A percentile compares a stretch with the other conserved stretches of the same genome.
phyloP scores from a whole-genome alignment of 1,140 invertebrate species.

The Aphelinus certus region DNA sequence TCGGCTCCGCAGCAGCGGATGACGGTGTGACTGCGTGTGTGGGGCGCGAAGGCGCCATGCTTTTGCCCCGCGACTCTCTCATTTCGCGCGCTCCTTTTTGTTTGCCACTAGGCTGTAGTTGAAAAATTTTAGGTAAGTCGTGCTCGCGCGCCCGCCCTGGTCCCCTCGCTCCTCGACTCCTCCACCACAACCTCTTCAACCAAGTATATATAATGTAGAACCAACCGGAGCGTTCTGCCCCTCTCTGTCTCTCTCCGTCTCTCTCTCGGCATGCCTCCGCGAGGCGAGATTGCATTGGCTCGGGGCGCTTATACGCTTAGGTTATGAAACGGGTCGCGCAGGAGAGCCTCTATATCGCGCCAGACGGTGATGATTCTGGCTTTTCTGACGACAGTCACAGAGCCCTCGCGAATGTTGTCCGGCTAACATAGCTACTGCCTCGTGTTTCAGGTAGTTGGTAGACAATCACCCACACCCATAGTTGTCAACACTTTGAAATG shows the following conservation, averaged over 20 bases:
- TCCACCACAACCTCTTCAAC: no score
- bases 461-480: not conserved
- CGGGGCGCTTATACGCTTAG: not conserved
- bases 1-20: no score
- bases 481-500: slow-evolving; percentile 43
- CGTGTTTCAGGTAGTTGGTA: not conserved
- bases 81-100: not conserved
- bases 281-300: not conserved
- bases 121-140: slow-evolving; percentile 22
- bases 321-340: slow-evolving; percentile 27
- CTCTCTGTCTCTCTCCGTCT: not conserved
- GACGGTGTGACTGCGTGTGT: no score
- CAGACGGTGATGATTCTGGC: no score
- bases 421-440: not conserved
- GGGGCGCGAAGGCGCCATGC: slow-evolving; percentile 22
- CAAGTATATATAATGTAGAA: no score
- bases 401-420: not conserved
- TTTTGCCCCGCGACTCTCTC: not conserved
- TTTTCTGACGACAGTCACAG: not conserved
- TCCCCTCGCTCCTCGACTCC: no score
- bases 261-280: not conserved
- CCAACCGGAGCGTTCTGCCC: no score
- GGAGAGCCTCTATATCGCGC: no score
- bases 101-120: not conserved
- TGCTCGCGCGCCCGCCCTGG: no score